Percentiles rank a stretch among this genome's conserved stretches.
Evolutionary conservation across 37 sponge, comb jelly and placozoan genomes (phyloP).

Genomic region (Tethya wilhelma): DNA sequence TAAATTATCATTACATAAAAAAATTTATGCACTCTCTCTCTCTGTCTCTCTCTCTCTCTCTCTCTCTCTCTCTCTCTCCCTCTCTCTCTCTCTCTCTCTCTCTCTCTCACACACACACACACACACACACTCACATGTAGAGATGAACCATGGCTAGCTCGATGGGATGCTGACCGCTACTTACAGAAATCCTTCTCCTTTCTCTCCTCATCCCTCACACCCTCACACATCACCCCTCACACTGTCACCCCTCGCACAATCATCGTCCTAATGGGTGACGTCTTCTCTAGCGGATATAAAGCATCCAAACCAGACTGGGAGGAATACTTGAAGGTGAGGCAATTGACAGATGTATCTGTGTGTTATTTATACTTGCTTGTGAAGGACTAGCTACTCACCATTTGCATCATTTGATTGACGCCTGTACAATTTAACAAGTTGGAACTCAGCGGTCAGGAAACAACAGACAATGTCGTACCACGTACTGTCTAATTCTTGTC

Average conservation of each 20-base stretch:
- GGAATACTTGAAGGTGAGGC: conserved; percentile 31
- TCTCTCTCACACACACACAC: no score
- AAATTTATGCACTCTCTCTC: background rate
- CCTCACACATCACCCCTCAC: no score
- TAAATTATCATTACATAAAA: background rate
- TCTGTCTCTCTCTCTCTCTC: conserved; percentile 4
- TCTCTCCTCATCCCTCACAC: background rate
- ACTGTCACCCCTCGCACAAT: conserved; percentile 7
- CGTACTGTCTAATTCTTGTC: no score
- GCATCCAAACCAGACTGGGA: conserved; percentile 32
- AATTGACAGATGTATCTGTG: no score
- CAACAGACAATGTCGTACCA: no score
- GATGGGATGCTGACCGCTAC: conserved; percentile 61
- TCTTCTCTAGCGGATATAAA: conserved; percentile 52
- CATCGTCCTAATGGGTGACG: conserved; percentile 42
- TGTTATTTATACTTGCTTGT: no score
- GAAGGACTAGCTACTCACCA: no score
- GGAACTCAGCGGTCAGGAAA: no score
- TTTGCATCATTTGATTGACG: no score
- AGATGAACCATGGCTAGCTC: conserved; percentile 32
- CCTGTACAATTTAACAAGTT: no score
- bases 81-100: conserved; percentile 1
- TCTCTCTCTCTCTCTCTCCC: background rate
- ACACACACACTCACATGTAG: no score
- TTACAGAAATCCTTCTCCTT: conserved; percentile 3